phyloP scores from a whole-genome alignment of 2,113 vertebrate species.

The Tamias sibiricus region DNA sequence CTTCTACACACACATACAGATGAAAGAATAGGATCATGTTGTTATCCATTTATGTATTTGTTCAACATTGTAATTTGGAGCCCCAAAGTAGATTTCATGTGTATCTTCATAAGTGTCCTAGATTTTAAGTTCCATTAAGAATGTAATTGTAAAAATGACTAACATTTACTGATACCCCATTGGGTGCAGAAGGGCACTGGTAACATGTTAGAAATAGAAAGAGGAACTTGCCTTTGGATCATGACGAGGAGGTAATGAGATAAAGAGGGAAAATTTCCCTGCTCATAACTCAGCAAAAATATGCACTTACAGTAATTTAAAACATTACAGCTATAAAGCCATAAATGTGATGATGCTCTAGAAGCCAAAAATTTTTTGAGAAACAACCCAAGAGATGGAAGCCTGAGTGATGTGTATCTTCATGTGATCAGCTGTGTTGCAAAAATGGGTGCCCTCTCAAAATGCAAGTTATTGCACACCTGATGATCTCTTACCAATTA shows the following conservation, averaged over 20 bases:
- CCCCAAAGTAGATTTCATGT: background rate
- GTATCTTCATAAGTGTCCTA: background rate
- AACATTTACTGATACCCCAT: background rate
- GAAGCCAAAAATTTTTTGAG: background rate
- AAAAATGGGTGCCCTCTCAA: background rate
- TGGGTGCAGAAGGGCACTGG: background rate
- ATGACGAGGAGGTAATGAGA: background rate
- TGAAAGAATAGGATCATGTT: background rate
- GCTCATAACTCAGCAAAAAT: background rate
- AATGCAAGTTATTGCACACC: background rate
- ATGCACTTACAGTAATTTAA: background rate
- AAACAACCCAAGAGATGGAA: background rate
- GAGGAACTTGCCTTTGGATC: constrained; percentile 41
- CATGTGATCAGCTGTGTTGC: background rate
- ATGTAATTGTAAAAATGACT: background rate
- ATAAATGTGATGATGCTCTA: background rate
- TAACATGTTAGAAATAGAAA: constrained; percentile 2
- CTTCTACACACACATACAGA: background rate
- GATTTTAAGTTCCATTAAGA: background rate
- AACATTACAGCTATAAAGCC: constrained; percentile 14
- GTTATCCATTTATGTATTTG: background rate
- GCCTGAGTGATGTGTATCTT: background rate
- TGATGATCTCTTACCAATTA: background rate
- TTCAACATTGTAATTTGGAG: background rate
- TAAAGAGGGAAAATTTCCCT: constrained; percentile 43